Conservation (phyloP, 2,113 vertebrate genomes). For the Corythaixoides concolor region DNA sequence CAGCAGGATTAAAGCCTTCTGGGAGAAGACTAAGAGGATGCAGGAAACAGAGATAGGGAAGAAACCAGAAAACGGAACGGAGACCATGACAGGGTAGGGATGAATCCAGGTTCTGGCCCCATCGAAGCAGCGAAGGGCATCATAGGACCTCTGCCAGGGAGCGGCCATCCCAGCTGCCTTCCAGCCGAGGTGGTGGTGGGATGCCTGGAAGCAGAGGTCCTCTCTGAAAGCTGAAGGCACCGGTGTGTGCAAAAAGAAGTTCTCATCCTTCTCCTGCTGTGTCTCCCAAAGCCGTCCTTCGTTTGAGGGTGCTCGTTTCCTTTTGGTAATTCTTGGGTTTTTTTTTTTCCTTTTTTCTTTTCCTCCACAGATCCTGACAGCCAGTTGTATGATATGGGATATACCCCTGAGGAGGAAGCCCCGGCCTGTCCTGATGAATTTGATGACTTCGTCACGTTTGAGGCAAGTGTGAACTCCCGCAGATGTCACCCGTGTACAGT, state of each 20-base stretch:
- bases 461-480: slow-evolving; percentile 75
- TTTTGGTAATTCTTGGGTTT: not conserved
- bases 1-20: slow-evolving; percentile 11
- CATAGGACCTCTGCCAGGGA: not conserved
- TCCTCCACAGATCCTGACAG: slow-evolving; percentile 80
- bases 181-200: not conserved
- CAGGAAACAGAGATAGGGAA: not conserved
- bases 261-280: fast-evolving
- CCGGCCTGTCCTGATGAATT: slow-evolving; percentile 86
- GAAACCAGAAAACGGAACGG: not conserved
- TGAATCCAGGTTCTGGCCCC: not conserved
- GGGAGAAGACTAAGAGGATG: slow-evolving; percentile 4
- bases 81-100: not conserved
- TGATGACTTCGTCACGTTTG: slow-evolving; percentile 83
- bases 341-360: not conserved
- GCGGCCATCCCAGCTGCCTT: fast-evolving
- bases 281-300: not conserved
- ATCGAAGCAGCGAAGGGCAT: fast-evolving
- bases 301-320: fast-evolving
- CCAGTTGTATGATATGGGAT: slow-evolving; percentile 79
- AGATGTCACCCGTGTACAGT: fast-evolving
- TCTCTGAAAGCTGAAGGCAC: not conserved
- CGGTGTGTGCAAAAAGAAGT: not conserved
- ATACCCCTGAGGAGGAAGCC: slow-evolving; percentile 82
- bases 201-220: not conserved